Percentiles rank a stretch among this genome's conserved stretches.
phyloP scores from a whole-genome alignment of 2,113 vertebrate genomes.

The Cranoglanis bouderius region DNA sequence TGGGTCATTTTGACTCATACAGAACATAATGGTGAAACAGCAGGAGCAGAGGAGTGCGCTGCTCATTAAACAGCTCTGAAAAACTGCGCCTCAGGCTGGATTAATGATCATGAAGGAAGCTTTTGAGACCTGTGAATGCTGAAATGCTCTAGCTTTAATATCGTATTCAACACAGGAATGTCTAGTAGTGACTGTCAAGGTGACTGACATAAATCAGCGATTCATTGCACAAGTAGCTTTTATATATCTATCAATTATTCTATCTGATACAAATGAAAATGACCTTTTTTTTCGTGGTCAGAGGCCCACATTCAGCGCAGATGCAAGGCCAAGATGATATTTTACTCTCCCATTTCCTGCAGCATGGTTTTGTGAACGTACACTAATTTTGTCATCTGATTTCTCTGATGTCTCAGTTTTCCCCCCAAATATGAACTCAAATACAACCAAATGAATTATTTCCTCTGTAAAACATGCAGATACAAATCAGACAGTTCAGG shows the following conservation, averaged over 20 bases:
- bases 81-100: neutral
- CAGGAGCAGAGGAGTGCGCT: neutral
- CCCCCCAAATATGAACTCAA: neutral
- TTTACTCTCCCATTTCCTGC: neutral
- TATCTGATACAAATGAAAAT: neutral
- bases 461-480: too few species aligned
- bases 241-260: neutral
- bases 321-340: neutral
- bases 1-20: neutral
- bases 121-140: neutral
- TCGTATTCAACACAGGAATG: neutral
- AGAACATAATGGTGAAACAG: neutral
- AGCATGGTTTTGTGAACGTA: neutral
- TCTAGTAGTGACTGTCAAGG: neutral
- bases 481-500: neutral
- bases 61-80: slow-evolving; percentile 25
- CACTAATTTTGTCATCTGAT: neutral
- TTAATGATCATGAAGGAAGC: slow-evolving; percentile 11
- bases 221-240: neutral
- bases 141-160: neutral
- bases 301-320: neutral
- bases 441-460: neutral
- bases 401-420: neutral
- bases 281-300: neutral
- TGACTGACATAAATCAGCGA: neutral